Percentiles rank a stretch among this genome's conserved stretches.
phyloP scores from a whole-genome alignment of 2,113 vertebrate species.

The Rhombomys opimus region DNA sequence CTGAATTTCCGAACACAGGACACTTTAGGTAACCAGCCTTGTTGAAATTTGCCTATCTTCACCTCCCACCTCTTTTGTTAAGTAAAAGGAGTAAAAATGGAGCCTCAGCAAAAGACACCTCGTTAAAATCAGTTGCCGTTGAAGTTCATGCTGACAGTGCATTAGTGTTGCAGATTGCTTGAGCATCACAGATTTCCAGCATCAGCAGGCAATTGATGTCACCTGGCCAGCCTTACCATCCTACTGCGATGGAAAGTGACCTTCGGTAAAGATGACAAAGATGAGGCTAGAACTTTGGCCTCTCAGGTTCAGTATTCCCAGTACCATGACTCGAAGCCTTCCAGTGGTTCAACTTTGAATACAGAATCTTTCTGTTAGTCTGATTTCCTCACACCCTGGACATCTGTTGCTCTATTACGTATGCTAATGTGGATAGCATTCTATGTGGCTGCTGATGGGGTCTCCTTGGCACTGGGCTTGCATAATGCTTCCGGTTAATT shows the following conservation, averaged over 20 bases:
- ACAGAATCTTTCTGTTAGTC: constrained; percentile 44
- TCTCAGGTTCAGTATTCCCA: neutral
- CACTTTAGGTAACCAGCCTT: constrained; percentile 44
- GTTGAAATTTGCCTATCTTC: constrained; percentile 45
- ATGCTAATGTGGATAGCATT: constrained; percentile 55
- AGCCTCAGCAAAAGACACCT: neutral
- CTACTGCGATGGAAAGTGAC: neutral
- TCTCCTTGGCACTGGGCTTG: constrained; percentile 62
- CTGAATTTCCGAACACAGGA: neutral
- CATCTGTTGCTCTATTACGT: constrained; percentile 73
- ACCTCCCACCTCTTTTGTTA: constrained; percentile 18
- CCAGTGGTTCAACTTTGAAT: neutral
- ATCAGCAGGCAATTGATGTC: neutral
- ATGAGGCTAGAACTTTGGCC: neutral
- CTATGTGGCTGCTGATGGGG: constrained; percentile 52
- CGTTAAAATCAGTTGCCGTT: constrained; percentile 25
- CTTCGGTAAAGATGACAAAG: neutral
- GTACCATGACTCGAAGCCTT: neutral
- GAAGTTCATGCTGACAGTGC: neutral
- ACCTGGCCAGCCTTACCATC: neutral
- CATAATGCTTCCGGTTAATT: constrained; percentile 72
- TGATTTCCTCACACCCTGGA: neutral
- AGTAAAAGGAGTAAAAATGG: constrained; percentile 60
- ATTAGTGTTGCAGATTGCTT: neutral
- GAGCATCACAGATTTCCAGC: neutral